phyloP scores from a whole-genome alignment of 1,140 invertebrate species.

The Marisa cornuarietis region DNA sequence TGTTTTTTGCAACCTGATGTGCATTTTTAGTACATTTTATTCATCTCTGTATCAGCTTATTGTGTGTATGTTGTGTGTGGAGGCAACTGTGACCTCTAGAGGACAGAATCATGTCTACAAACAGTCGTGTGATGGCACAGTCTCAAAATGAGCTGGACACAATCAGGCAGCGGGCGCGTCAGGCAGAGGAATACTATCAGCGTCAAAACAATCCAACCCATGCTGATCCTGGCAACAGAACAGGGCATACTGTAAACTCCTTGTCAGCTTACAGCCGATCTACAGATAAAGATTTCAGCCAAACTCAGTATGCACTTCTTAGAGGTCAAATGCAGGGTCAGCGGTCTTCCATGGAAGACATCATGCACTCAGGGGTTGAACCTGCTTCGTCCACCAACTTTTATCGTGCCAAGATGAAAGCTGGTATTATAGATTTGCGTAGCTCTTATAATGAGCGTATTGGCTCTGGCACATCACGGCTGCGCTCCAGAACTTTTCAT shows the following conservation, averaged over 20 bases:
- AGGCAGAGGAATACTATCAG: constrained; percentile 58
- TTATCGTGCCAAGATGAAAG: constrained; percentile 38
- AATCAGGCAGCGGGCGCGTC: constrained; percentile 50
- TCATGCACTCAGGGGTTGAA: constrained; percentile 29
- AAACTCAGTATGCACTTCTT: constrained; percentile 8
- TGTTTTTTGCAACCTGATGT: too few relatives aligned
- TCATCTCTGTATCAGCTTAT: too few relatives aligned
- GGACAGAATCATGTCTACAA: too few relatives aligned
- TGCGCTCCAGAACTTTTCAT: constrained; percentile 32
- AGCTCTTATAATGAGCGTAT: constrained; percentile 41
- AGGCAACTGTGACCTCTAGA: too few relatives aligned
- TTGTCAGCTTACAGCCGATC: background rate
- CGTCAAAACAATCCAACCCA: constrained; percentile 36
- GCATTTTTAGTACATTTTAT: too few relatives aligned
- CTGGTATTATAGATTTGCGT: constrained; percentile 42
- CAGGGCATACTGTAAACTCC: background rate
- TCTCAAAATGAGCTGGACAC: constrained; percentile 40
- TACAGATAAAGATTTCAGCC: background rate
- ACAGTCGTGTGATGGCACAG: constrained; percentile 14
- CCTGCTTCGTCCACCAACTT: constrained; percentile 38
- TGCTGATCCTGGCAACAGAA: constrained; percentile 4
- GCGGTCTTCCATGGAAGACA: constrained; percentile 28
- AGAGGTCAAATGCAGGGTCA: constrained; percentile 24
- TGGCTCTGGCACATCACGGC: constrained; percentile 16
- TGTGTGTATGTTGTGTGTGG: too few relatives aligned